phyloP scores from a whole-genome alignment of 2,888 invertebrate genomes.

The Tetragnatha montana region DNA sequence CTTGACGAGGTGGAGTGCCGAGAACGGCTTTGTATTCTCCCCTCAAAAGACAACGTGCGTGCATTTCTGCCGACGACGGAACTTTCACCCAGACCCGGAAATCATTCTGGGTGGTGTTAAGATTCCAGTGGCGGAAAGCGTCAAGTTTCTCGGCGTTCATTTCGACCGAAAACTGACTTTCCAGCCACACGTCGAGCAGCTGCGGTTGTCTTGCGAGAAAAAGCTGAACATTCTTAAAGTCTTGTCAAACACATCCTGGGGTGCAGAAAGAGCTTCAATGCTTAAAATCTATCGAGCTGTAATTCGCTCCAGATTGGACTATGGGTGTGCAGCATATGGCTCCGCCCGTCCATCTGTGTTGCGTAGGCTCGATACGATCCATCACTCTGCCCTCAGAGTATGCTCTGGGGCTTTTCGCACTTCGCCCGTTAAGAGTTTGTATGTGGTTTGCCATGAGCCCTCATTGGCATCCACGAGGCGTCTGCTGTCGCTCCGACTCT shows the following conservation, averaged over 20 bases:
- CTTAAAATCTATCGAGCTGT: slow-evolving; percentile 1
- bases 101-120: neutral
- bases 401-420: too few species aligned
- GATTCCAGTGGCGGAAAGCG: neutral
- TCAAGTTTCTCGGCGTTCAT: neutral
- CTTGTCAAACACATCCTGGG: slow-evolving; percentile 5
- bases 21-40: neutral
- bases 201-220: neutral
- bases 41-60: neutral
- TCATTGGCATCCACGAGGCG: too few species aligned
- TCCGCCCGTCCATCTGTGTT: too few species aligned
- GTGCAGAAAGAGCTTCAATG: neutral
- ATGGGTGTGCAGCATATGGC: neutral
- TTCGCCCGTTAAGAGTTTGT: too few species aligned
- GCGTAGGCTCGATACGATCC: too few species aligned
- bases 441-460: too few species aligned
- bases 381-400: too few species aligned
- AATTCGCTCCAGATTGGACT: slow-evolving; percentile 4
- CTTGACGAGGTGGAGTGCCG: neutral
- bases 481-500: too few species aligned
- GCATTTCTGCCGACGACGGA: neutral
- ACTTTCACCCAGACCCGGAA: neutral
- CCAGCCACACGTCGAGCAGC: neutral
- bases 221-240: slow-evolving; percentile 4
- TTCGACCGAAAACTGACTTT: neutral